Percentiles rank a stretch among this genome's conserved stretches.
phyloP scores from a whole-genome alignment of 2,888 invertebrate species.

The Drosophila cyrtoloma region DNA sequence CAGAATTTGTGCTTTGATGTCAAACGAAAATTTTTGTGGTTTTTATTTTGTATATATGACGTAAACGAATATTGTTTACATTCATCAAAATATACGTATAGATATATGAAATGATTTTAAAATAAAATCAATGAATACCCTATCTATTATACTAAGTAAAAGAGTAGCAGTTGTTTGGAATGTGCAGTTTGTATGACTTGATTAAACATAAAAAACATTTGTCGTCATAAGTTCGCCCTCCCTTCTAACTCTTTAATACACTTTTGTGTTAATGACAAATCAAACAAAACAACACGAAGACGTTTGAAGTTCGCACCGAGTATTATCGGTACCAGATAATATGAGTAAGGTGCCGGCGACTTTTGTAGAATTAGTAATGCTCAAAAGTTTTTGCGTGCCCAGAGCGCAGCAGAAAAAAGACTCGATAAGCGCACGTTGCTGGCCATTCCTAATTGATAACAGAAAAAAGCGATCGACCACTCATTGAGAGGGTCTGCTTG shows the following conservation, averaged over 20 bases:
- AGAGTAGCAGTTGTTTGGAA: not conserved
- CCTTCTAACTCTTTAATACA: not conserved
- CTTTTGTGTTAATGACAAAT: constrained; percentile 51
- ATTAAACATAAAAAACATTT: not conserved
- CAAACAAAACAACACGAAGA: constrained; percentile 44
- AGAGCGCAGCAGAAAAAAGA: constrained; percentile 5
- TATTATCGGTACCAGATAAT: constrained; percentile 47
- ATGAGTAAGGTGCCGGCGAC: constrained; percentile 2
- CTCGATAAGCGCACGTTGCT: constrained; percentile 50
- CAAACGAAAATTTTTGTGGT: constrained; percentile 1
- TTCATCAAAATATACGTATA: not conserved
- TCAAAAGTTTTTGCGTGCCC: constrained; percentile 10
- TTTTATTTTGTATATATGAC: not conserved
- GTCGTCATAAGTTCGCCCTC: constrained; percentile 6
- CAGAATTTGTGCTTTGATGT: not conserved
- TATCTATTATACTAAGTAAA: not conserved
- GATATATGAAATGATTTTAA: not conserved
- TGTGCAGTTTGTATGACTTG: not conserved
- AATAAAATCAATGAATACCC: not conserved
- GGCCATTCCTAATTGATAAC: constrained; percentile 42
- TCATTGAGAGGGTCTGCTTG: constrained; percentile 9
- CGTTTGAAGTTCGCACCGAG: constrained; percentile 27
- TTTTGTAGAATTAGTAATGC: constrained; percentile 46
- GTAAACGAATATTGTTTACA: not conserved
- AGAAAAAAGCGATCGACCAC: constrained; percentile 21